Evolutionary conservation across 2,113 vertebrate genomes (phyloP).

Genomic region (Fulmarus glacialis): DNA sequence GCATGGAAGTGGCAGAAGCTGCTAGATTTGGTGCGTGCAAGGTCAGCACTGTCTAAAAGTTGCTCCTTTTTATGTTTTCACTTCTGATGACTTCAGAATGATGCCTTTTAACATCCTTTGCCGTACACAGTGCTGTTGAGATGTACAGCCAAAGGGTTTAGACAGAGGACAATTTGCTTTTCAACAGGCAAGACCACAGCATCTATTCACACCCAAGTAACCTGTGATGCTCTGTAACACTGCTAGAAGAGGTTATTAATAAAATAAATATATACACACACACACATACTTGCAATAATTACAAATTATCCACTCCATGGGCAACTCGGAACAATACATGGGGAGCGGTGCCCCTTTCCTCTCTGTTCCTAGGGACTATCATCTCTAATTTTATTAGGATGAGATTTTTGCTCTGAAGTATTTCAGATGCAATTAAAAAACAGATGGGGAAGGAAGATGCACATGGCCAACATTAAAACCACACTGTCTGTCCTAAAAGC

Average conservation of each 20-base stretch:
- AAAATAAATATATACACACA: not conserved
- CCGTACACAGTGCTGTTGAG: not conserved
- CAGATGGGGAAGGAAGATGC: constrained; percentile 29
- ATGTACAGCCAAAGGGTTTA: not conserved
- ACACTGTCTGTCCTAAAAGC: not conserved
- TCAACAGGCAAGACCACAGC: not conserved
- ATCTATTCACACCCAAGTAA: not conserved
- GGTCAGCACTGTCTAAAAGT: not conserved
- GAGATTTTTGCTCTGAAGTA: not conserved
- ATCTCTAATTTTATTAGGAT: not conserved
- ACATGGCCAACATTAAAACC: not conserved
- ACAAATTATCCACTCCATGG: not conserved
- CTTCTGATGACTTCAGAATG: not conserved
- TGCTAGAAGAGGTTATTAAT: not conserved
- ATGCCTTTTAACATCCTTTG: not conserved
- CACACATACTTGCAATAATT: not conserved
- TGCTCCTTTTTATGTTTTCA: not conserved
- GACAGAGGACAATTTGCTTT: not conserved
- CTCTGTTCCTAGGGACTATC: not conserved
- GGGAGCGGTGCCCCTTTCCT: not conserved
- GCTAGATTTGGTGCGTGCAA: not conserved
- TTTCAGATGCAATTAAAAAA: not conserved
- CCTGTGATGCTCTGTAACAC: not conserved
- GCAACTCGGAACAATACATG: not conserved
- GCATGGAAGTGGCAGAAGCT: not conserved